Evolutionary conservation across 2,888 invertebrate species (phyloP).

Genomic region (Netelia virgata): DNA sequence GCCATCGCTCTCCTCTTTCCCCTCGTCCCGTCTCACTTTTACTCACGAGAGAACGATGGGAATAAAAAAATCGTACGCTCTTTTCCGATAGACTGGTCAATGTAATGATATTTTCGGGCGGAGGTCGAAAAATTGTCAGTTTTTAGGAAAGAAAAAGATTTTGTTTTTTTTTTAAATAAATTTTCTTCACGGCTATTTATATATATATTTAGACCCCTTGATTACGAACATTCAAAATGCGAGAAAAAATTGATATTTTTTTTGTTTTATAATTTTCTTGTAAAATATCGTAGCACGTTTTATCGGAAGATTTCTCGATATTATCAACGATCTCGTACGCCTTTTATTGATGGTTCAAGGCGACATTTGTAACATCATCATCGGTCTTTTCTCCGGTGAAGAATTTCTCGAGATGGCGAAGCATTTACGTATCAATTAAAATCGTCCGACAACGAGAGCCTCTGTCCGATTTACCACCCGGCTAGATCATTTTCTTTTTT

Average conservation of each 20-base stretch:
- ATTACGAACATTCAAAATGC: no score
- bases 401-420: constrained; percentile 48
- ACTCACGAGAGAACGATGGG: no score
- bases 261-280: no score
- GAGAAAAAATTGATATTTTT: neutral
- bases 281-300: neutral
- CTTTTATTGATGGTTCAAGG: constrained; percentile 50
- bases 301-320: neutral
- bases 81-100: no score
- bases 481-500: neutral
- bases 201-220: no score
- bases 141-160: neutral
- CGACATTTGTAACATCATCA: constrained; percentile 54
- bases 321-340: constrained; percentile 23
- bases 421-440: constrained; percentile 37
- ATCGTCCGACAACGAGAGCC: constrained; percentile 58
- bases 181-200: no score
- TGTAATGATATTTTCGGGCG: no score
- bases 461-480: constrained; percentile 49
- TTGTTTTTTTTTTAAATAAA: no score
- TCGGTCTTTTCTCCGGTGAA: neutral
- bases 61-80: no score
- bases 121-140: constrained; percentile 54
- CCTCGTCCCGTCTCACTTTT: constrained; percentile 46
- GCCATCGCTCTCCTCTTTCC: constrained; percentile 79